Evolutionary conservation across 2,113 vertebrate species (phyloP).

Genomic region (Barnardius zonarius): DNA sequence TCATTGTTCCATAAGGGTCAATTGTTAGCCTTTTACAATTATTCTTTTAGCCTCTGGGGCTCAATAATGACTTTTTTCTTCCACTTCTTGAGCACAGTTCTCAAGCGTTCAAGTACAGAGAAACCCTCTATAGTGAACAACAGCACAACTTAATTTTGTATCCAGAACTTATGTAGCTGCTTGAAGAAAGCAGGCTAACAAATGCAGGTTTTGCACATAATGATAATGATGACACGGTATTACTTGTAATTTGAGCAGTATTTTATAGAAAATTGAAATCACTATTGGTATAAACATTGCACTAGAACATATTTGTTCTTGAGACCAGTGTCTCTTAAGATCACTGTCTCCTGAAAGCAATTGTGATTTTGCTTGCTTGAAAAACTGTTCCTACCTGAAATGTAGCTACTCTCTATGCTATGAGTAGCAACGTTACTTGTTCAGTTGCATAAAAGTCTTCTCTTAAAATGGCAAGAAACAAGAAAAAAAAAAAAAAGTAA

Average conservation of each 20-base stretch:
- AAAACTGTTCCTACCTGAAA: not conserved
- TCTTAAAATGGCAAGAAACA: not conserved
- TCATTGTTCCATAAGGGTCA: not conserved
- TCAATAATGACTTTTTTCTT: not conserved
- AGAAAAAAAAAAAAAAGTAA: not conserved
- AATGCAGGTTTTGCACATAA: not conserved
- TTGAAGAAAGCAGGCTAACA: not conserved
- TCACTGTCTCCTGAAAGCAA: not conserved
- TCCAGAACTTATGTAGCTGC: not conserved
- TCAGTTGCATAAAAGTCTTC: not conserved
- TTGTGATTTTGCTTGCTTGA: not conserved
- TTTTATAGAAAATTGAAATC: not conserved
- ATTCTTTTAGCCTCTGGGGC: not conserved
- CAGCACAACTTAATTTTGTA: fast-evolving
- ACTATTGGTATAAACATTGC: not conserved
- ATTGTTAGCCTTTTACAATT: conserved; percentile 7
- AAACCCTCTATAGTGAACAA: not conserved
- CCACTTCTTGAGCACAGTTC: not conserved
- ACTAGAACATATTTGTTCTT: not conserved
- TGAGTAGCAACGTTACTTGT: not conserved
- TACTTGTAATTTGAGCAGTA: not conserved
- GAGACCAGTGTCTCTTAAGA: not conserved
- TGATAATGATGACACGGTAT: not conserved
- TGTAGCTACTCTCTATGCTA: not conserved
- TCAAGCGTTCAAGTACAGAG: not conserved